Conservation (phyloP, 2,888 invertebrate genomes). For the Encarsia formosa region DNA sequence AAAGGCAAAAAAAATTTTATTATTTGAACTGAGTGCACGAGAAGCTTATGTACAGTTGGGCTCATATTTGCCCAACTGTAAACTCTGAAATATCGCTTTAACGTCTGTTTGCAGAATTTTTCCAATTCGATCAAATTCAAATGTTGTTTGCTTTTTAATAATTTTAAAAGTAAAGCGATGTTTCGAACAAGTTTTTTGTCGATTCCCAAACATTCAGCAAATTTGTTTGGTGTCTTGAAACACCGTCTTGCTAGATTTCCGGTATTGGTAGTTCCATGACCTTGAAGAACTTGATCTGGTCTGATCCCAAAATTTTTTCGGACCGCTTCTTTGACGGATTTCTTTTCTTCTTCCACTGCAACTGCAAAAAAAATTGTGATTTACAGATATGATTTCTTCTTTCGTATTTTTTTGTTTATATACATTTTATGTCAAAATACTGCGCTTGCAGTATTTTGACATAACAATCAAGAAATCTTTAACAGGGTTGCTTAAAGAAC, state of each 20-base stretch:
- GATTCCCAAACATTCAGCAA: neutral
- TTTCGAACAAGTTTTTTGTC: neutral
- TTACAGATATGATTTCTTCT: neutral
- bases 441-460: no score
- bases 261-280: constrained; percentile 3
- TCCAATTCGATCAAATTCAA: neutral
- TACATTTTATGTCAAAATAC: no score
- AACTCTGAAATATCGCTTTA: neutral
- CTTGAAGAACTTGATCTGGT: constrained; percentile 1
- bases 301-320: neutral
- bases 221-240: constrained; percentile 1
- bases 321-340: neutral
- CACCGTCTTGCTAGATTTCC: constrained; percentile 1
- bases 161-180: neutral
- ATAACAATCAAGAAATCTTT: no score
- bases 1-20: neutral
- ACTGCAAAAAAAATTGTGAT: neutral
- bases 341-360: neutral
- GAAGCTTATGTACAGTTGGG: neutral
- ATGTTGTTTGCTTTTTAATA: neutral
- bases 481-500: no score
- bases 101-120: neutral
- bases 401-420: no score
- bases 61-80: neutral
- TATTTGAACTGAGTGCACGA: neutral